Base-by-base conservation (phyloP, 1,140 invertebrate species). In the Harlomillsia oculata region DNA sequence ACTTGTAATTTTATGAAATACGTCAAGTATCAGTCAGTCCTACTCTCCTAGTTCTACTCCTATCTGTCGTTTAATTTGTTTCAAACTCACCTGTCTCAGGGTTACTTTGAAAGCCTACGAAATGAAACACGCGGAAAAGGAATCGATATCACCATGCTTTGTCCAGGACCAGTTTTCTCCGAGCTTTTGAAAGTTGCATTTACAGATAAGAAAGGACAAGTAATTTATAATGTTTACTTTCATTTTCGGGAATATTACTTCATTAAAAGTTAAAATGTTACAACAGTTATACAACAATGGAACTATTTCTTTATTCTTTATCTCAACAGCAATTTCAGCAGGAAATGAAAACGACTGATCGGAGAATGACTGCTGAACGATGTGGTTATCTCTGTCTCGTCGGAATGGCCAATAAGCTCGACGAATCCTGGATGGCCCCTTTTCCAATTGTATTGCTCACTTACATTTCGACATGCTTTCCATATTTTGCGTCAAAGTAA, bases 121-220 rank as follows among this genome's bases (percentile, higher is more conserved):
- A 67, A 71, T n/a, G 85, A 89, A 69, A 80, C 82, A 67, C 57
- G 73, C 0, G 68, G 68, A 0, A 70, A 77, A 44, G 76, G 80
- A 57, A 75, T 86, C 32, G 66, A 73, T n/a, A 74, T 89, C 0
- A 83, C 81, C 0, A 65, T 89, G 16, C 70, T 85, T 20, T 86
- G 84, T 60, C 85, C 86, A 5, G 87, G 87, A 16, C 84, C 87
- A 14, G 76, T 80, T 29, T 80, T 81, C 67, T 84, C 83, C 0
- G 78, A 83, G 62, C 81, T 89, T 59, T 69, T 87, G 16, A 62
- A 75, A 44, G 77, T 82, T 67, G 76, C 80, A 63, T 87, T 84
- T 65, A 89, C 85, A 0, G 80, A 74, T 18, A 77, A 76, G 54
- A 53, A 69, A 13, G 80, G 79, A 40, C 70, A 81, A 70, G 81